Base-by-base conservation (phyloP, 2,113 vertebrate species). In the Stigmatopora nigra region DNA sequence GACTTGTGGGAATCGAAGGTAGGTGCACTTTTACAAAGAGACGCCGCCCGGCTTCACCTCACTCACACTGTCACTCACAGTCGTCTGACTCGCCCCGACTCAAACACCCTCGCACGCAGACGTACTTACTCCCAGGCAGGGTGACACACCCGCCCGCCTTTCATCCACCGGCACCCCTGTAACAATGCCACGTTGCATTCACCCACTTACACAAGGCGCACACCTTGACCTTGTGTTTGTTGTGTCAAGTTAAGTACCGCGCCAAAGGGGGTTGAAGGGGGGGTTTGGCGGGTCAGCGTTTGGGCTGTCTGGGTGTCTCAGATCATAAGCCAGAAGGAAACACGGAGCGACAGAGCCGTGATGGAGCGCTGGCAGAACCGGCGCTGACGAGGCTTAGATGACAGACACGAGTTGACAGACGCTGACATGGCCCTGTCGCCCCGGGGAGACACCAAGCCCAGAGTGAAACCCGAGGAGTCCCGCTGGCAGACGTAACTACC, bases 1-100 rank as follows among this genome's bases (percentile, higher is more conserved):
- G 82, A 89, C 84, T 79, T 79, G 89, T 82, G 88, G 78, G 85
- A 80, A 84, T 79, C 85, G 85, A 84, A 89, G 87, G 82, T 83
- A 88, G 89, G 85, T 84, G 84, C 82, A 88, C 87, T 89, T 82
- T 88, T 87, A 89, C 85, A 88, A 88, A 87, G 85, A 85, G 82
- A 80, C 71, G 84, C 86, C 82, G 89, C 87, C 87, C 79, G 84
- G 82, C 83, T 88, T 84, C 79, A 79, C 83, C 84, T 88, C 82
- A 81, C 87, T 87, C 82, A 71, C 71, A 38, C 84, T 86, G 88
- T 88, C 87, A 88, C 77, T 89, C 89, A 88, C 81, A 88, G 75
- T 70, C 63, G 69, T 20, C 70, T 25, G 64, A 69, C 67, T 68
- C 49, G 25, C 22, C 19, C 75, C n/a, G 61, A 12, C 62, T 51